phyloP scores from a whole-genome alignment of 2,113 vertebrate genomes.

The Lampris incognitus region DNA sequence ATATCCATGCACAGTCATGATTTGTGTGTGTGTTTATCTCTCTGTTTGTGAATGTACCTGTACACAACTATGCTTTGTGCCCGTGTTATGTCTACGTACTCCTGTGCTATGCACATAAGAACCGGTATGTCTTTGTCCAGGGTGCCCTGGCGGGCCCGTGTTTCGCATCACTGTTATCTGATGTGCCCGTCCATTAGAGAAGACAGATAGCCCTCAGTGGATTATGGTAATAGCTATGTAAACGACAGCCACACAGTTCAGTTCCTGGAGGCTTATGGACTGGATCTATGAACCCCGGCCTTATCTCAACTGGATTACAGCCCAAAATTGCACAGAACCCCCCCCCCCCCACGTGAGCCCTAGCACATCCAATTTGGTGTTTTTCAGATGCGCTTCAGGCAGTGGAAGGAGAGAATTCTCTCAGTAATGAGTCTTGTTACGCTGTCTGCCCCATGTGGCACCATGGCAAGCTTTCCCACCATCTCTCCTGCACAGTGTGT shows the following conservation, averaged over 20 bases:
- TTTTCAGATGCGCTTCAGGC: constrained; percentile 51
- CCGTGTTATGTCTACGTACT: neutral
- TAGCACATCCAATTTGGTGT: constrained; percentile 56
- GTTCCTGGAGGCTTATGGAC: constrained; percentile 36
- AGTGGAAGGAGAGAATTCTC: constrained; percentile 41
- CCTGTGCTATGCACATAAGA: neutral
- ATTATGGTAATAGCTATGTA: constrained; percentile 39
- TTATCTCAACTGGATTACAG: constrained; percentile 44
- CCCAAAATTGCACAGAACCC: constrained; percentile 29
- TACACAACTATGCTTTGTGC: constrained; percentile 1
- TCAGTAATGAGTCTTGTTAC: constrained; percentile 63
- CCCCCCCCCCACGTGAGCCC: constrained; percentile 14
- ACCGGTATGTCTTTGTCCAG: neutral
- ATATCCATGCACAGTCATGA: too few relatives aligned
- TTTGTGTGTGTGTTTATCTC: neutral
- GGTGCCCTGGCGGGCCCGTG: neutral
- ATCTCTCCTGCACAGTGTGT: constrained; percentile 29
- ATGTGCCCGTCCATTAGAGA: neutral
- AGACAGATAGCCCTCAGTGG: neutral
- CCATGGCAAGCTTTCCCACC: constrained; percentile 45
- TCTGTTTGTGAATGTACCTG: neutral
- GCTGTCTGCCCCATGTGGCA: constrained; percentile 47
- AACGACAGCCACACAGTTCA: constrained; percentile 21
- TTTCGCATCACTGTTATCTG: constrained; percentile 16
- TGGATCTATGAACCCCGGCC: constrained; percentile 23